Evolutionary conservation across 2,797 vertebrate species (phyloP).

Genomic region (Kryptolebias ocellatus): DNA sequence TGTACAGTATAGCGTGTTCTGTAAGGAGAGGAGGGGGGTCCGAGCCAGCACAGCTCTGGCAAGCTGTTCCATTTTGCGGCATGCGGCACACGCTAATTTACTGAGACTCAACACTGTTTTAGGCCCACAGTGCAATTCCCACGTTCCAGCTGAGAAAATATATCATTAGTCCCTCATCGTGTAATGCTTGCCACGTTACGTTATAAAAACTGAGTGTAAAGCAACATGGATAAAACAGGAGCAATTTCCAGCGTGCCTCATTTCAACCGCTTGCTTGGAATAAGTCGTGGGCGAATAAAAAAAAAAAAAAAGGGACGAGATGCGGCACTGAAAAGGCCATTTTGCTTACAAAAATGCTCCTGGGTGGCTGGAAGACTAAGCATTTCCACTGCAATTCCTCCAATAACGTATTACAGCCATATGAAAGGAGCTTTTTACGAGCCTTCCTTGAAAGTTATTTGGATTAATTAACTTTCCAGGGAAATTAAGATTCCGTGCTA

Average conservation of each 20-base stretch:
- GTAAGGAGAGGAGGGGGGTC: slow-evolving; percentile 1
- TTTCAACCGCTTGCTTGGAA: slow-evolving; percentile 72
- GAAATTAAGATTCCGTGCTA: slow-evolving; percentile 74
- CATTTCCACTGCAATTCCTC: slow-evolving; percentile 74
- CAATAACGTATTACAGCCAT: slow-evolving; percentile 60
- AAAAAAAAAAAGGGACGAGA: slow-evolving; percentile 69
- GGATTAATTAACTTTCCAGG: slow-evolving; percentile 77
- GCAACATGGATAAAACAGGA: slow-evolving; percentile 75
- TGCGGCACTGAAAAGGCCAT: slow-evolving; percentile 69
- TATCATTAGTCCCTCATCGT: slow-evolving; percentile 82
- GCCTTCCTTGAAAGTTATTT: slow-evolving; percentile 72
- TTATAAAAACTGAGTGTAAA: slow-evolving; percentile 82
- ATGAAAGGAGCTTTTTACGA: slow-evolving; percentile 63
- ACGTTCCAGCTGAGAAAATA: slow-evolving; percentile 86
- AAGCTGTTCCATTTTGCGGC: slow-evolving; percentile 67
- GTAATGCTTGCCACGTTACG: slow-evolving; percentile 84
- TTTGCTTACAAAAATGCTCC: slow-evolving; percentile 75
- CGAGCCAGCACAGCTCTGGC: slow-evolving; percentile 64
- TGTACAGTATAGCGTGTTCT: slow-evolving; percentile 45
- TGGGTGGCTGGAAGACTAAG: slow-evolving; percentile 75
- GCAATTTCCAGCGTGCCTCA: slow-evolving; percentile 74
- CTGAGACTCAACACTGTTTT: slow-evolving; percentile 80
- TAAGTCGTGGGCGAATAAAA: slow-evolving; percentile 61
- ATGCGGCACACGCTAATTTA: slow-evolving; percentile 79
- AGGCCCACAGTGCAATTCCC: slow-evolving; percentile 74